These are phyloP conservation scores for Mus caroli DNA, from an alignment of 2,797 vertebrate genomes.

Conservation along the genomic window DNA sequence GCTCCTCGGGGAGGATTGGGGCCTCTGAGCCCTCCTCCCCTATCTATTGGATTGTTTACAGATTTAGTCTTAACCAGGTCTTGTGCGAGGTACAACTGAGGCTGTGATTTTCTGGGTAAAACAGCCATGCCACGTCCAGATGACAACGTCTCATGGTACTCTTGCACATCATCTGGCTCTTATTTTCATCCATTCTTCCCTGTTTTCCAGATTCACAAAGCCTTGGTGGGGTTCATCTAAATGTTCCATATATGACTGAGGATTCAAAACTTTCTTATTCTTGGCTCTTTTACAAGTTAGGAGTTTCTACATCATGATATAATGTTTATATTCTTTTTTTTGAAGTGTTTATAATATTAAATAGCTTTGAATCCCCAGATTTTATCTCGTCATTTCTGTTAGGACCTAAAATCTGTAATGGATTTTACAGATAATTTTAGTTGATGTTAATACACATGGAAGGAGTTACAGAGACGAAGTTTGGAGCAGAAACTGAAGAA, in stretches of 20 bases:
- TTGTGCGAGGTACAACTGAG: neutral
- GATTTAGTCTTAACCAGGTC: neutral
- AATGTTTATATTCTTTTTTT: neutral
- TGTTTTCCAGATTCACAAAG: neutral
- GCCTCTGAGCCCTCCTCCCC: fast-evolving
- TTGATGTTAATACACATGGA: neutral
- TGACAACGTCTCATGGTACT: neutral
- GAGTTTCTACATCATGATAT: neutral
- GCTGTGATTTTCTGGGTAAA: neutral
- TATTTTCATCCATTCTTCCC: neutral
- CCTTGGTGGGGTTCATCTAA: neutral
- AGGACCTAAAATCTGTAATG: neutral
- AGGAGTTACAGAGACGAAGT: no score
- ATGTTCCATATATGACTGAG: neutral
- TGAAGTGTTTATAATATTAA: neutral
- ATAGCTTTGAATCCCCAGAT: neutral
- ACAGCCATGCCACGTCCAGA: neutral
- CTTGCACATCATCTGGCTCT: neutral
- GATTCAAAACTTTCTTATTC: neutral
- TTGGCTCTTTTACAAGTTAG: neutral
- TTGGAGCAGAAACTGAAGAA: no score
- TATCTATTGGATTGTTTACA: neutral
- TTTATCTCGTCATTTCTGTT: neutral
- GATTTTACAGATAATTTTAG: neutral
- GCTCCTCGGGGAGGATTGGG: neutral